These are phyloP conservation scores for Tenthredo mesomela DNA, from an alignment of 2,888 invertebrate genomes.

Conservation along the genomic window DNA sequence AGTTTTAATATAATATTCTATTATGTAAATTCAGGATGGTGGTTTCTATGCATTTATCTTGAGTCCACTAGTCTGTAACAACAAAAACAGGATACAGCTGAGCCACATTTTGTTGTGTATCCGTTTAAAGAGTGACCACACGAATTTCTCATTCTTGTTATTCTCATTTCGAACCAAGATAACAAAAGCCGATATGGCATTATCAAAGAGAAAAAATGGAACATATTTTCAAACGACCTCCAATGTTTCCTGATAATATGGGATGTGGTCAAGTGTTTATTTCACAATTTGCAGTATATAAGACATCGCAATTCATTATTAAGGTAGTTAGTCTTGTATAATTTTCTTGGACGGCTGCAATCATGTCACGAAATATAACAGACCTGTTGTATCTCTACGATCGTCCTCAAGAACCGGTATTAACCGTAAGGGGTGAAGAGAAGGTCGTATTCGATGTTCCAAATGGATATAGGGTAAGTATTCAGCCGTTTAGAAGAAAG, in stretches of 20 bases:
- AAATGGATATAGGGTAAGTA: constrained; percentile 47
- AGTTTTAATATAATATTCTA: background rate
- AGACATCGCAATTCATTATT: background rate
- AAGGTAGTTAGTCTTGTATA: background rate
- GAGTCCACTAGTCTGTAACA: no score
- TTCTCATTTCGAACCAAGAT: background rate
- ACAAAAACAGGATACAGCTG: background rate
- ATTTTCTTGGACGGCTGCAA: background rate
- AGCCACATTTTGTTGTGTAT: background rate
- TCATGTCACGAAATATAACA: constrained; percentile 45
- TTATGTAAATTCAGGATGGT: background rate
- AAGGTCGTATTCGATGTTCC: constrained; percentile 42
- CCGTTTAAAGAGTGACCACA: background rate
- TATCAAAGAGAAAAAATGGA: background rate
- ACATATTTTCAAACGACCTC: background rate
- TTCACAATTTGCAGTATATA: constrained; percentile 11
- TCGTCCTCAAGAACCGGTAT: constrained; percentile 43
- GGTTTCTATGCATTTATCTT: background rate
- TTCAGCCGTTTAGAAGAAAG: background rate
- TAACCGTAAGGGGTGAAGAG: constrained; percentile 34
- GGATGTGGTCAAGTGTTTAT: constrained; percentile 17
- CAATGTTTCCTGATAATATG: background rate
- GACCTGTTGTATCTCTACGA: constrained; percentile 53
- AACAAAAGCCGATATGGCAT: background rate
- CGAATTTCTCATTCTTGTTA: background rate